Evolutionary conservation across 2,888 invertebrate species (phyloP).

Genomic region (Drosophila sordidapex): DNA sequence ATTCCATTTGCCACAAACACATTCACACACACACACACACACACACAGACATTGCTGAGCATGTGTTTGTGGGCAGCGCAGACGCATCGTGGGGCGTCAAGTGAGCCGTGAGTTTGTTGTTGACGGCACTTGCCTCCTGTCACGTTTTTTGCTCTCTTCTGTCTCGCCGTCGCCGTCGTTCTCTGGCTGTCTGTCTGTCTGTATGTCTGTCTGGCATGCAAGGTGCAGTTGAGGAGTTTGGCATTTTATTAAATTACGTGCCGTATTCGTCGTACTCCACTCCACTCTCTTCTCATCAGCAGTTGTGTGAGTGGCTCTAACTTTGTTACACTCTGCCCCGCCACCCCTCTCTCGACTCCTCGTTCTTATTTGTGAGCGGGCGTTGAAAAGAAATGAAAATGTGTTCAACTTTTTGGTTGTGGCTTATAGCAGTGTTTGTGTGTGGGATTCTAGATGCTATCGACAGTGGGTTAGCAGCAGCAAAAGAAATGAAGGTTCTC

Average conservation of each 20-base stretch:
- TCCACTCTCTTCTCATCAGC: neutral
- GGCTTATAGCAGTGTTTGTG: slow-evolving; percentile 4
- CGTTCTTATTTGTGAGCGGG: slow-evolving; percentile 24
- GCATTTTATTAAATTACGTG: slow-evolving; percentile 78
- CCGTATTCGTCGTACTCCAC: slow-evolving; percentile 8
- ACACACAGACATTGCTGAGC: neutral
- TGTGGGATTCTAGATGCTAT: slow-evolving; percentile 14
- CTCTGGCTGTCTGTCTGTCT: slow-evolving; percentile 3
- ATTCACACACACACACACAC: slow-evolving; percentile 1
- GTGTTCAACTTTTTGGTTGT: slow-evolving; percentile 58
- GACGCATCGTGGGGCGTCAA: slow-evolving; percentile 41
- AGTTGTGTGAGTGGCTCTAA: slow-evolving; percentile 44
- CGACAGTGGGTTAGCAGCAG: slow-evolving; percentile 2
- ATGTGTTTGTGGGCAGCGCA: slow-evolving; percentile 30
- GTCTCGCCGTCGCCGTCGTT: slow-evolving; percentile 14
- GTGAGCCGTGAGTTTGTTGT: slow-evolving; percentile 33
- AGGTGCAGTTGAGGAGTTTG: slow-evolving; percentile 69
- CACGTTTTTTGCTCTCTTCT: slow-evolving; percentile 55
- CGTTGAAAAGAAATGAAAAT: slow-evolving; percentile 72
- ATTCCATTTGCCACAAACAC: slow-evolving; percentile 36
- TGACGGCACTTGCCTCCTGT: slow-evolving; percentile 38
- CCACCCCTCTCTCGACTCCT: neutral
- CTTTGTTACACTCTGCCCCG: slow-evolving; percentile 44
- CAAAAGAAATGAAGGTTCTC: slow-evolving; percentile 19
- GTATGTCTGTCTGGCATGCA: slow-evolving; percentile 44